Percentiles rank a stretch among this genome's conserved stretches.
phyloP scores from a whole-genome alignment of 2,113 vertebrate genomes.

The Pseudorasbora parva region DNA sequence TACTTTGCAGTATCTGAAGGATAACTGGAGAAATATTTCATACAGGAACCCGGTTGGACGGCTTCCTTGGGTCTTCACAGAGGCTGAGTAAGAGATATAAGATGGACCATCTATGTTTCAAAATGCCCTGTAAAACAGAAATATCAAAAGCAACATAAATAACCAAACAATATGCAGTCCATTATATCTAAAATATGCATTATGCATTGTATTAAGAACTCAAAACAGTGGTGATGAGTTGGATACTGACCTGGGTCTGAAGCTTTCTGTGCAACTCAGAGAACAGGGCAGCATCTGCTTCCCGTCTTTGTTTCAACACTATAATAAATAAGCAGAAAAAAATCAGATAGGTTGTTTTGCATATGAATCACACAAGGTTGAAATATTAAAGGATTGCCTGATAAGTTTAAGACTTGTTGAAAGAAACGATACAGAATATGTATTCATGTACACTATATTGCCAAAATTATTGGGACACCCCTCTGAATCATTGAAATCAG shows the following conservation, averaged over 20 bases:
- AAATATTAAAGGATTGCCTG: background rate
- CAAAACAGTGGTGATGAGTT: background rate
- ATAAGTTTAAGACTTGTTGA: background rate
- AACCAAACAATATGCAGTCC: background rate
- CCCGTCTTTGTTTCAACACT: slow-evolving; percentile 93
- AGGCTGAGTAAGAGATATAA: slow-evolving; percentile 96
- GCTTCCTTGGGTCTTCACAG: slow-evolving; percentile 94
- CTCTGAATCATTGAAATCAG: too few relatives aligned
- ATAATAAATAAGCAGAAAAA: slow-evolving; percentile 37
- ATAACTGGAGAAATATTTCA: slow-evolving; percentile 1
- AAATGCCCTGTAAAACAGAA: slow-evolving; percentile 79
- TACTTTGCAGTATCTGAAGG: background rate
- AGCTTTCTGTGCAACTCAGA: slow-evolving; percentile 96
- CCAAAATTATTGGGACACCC: too few relatives aligned
- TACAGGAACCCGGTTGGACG: slow-evolving; percentile 82
- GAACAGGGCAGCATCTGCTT: slow-evolving; percentile 90
- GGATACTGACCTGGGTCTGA: slow-evolving; percentile 85
- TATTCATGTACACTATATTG: too few relatives aligned
- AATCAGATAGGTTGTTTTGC: background rate
- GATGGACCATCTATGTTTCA: slow-evolving; percentile 96
- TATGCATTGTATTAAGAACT: background rate
- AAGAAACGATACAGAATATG: background rate
- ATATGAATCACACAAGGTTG: background rate
- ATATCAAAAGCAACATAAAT: slow-evolving; percentile 23
- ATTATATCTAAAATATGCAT: background rate